Base-by-base conservation (phyloP, 2,888 invertebrate species). In the Leistus spinibarbis region DNA sequence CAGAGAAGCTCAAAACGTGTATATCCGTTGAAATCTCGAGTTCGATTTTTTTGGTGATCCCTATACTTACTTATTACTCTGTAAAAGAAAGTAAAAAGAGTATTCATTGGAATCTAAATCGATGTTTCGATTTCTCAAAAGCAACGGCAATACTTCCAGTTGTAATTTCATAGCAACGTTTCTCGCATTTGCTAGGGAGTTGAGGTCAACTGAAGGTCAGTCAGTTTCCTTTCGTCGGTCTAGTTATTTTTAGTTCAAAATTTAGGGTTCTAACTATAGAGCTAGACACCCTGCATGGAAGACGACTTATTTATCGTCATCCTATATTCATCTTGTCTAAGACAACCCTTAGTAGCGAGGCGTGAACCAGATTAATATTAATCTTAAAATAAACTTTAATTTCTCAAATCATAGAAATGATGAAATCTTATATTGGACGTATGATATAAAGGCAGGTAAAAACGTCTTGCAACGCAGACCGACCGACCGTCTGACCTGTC, bases 401-500 rank as follows among this genome's bases (percentile, higher is more conserved):
- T 7, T 64, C 20, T 24, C 20, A 16, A 24, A 23, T 23, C 23
- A 16, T 23, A 64, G 9, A 62, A 62, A 64, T 54, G 54, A 54
- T 13, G 9, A 60, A 60, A 16, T n/a, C n/a, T 53, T 53, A 53
- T 10, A 53, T 53, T 53, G n/a, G 5, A 57, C 57, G 4, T 57
- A 63, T 63, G 7, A 40, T 40, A 40, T 40, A 40, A 40, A 40
- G 7, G 13, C 40, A 40, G 40, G 40, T 40, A 40, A 1, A 40
- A 40, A 40, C 40, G 5, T 40, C 13, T 40, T 13, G 13, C 13
- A 40, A 64, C 40, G 13, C 13, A 40, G 54, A 56, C 24, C 57
- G 53, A 67, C 67, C 66, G n/a, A n/a, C n/a, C 54, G 67, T 73
- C 73, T 67, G 73, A 73, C 73, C 73, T 73, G 67, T 67, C 60